phyloP scores from a whole-genome alignment of 2,797 vertebrate species.

The Morelia viridis region DNA sequence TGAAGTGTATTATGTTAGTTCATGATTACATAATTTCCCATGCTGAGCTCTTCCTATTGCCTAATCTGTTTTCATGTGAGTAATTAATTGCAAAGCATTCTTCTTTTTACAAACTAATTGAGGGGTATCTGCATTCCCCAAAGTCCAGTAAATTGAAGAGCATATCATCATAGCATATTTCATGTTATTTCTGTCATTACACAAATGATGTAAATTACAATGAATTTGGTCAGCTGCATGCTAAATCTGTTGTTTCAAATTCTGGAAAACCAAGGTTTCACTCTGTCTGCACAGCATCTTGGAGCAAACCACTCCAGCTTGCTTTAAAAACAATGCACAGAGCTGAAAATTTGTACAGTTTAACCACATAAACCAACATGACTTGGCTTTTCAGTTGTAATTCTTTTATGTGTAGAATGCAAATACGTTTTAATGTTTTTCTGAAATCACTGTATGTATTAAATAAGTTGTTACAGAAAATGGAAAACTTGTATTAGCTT shows the following conservation, averaged over 20 bases:
- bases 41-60: slow-evolving; percentile 52
- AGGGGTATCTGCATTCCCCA: no score
- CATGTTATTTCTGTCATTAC: no score
- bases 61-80: slow-evolving; percentile 66
- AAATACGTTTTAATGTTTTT: slow-evolving; percentile 32
- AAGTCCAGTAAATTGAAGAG: no score
- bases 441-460: slow-evolving; percentile 39
- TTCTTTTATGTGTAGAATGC: not conserved
- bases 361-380: slow-evolving; percentile 42
- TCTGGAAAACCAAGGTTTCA: no score
- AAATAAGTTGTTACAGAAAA: slow-evolving; percentile 54
- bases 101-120: no score
- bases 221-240: no score
- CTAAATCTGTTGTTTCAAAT: no score
- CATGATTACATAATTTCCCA: slow-evolving; percentile 44
- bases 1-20: slow-evolving; percentile 15
- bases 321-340: slow-evolving; percentile 59
- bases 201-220: no score
- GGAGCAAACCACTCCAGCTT: slow-evolving; percentile 48
- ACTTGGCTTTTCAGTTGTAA: slow-evolving; percentile 29
- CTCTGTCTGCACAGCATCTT: slow-evolving; percentile 50
- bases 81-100: slow-evolving; percentile 53
- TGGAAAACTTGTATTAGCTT: slow-evolving; percentile 29
- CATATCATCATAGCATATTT: no score
- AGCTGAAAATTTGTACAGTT: slow-evolving; percentile 56